Evolutionary conservation across 2,797 vertebrate species (phyloP).

Genomic region (Dicrostonyx torquatus): DNA sequence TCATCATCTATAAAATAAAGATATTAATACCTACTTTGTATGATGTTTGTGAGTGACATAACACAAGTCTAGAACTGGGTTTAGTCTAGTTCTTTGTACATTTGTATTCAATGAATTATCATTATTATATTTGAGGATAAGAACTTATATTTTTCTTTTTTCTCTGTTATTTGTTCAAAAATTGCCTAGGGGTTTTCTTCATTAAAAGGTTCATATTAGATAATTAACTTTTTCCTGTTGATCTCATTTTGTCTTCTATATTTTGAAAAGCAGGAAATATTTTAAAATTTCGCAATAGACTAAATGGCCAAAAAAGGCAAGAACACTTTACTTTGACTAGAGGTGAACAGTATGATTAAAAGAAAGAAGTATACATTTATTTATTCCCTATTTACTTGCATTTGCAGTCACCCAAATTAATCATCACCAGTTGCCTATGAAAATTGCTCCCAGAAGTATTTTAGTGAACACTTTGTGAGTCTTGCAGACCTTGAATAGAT

Average conservation of each 20-base stretch:
- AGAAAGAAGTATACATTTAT: slow-evolving; percentile 53
- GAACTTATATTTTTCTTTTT: slow-evolving; percentile 8
- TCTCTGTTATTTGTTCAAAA: not conserved
- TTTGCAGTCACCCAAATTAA: slow-evolving; percentile 62
- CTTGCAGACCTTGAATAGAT: slow-evolving; percentile 59
- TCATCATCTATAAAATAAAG: slow-evolving; percentile 52
- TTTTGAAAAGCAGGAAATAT: not conserved
- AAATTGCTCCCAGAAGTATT: slow-evolving; percentile 59
- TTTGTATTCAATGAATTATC: not conserved
- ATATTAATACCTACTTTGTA: slow-evolving; percentile 3
- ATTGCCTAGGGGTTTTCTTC: slow-evolving; percentile 23
- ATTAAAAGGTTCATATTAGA: not conserved
- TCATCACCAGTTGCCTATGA: slow-evolving; percentile 59
- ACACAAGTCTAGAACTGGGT: not conserved
- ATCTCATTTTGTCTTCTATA: not conserved
- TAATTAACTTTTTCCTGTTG: not conserved
- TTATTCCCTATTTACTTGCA: slow-evolving; percentile 46
- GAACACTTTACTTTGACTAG: slow-evolving; percentile 21
- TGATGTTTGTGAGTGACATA: not conserved
- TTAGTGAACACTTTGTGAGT: slow-evolving; percentile 65
- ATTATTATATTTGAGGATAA: slow-evolving; percentile 17
- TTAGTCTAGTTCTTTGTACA: not conserved
- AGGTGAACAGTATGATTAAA: slow-evolving; percentile 52
- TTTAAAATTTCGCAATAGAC: slow-evolving; percentile 18
- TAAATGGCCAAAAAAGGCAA: not conserved